phyloP scores from a whole-genome alignment of 2,113 vertebrate genomes.

The Neoarius graeffei region DNA sequence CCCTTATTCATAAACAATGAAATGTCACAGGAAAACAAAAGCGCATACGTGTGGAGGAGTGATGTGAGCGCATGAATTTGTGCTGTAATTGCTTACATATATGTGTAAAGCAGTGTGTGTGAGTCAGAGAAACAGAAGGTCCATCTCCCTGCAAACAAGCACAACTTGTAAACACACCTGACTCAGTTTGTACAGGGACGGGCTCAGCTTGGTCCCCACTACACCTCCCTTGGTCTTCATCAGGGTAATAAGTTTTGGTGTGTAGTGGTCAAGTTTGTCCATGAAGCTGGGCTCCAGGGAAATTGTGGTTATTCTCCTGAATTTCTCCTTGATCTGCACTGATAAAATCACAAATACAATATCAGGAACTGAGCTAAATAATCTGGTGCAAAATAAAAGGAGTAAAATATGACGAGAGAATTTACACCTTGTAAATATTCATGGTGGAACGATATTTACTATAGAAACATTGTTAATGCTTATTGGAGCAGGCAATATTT shows the following conservation, averaged over 20 bases:
- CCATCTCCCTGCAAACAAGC: too few relatives aligned
- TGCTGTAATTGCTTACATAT: conserved; percentile 19
- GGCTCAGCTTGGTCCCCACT: conserved; percentile 37
- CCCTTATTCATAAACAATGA: conserved; percentile 15
- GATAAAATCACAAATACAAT: neutral
- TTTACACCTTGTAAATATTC: neutral
- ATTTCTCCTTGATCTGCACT: conserved; percentile 46
- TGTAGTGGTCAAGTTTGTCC: conserved; percentile 39
- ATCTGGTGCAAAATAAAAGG: neutral
- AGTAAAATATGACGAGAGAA: neutral
- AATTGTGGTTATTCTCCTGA: conserved; percentile 45
- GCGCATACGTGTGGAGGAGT: conserved; percentile 31
- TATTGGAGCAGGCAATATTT: too few relatives aligned
- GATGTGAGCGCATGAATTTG: neutral
- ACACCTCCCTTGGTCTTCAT: conserved; percentile 45
- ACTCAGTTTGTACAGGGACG: conserved; percentile 32
- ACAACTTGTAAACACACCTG: conserved; percentile 2
- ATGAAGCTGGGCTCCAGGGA: conserved; percentile 23
- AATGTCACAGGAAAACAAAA: conserved; percentile 31
- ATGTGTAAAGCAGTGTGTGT: neutral
- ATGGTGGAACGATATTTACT: neutral
- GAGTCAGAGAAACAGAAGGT: neutral
- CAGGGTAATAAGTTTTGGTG: conserved; percentile 39
- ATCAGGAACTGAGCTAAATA: conserved; percentile 8
- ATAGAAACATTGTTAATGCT: neutral